Evolutionary conservation across 2,797 vertebrate genomes (phyloP).

Genomic region (Platyrinchus mystaceus): DNA sequence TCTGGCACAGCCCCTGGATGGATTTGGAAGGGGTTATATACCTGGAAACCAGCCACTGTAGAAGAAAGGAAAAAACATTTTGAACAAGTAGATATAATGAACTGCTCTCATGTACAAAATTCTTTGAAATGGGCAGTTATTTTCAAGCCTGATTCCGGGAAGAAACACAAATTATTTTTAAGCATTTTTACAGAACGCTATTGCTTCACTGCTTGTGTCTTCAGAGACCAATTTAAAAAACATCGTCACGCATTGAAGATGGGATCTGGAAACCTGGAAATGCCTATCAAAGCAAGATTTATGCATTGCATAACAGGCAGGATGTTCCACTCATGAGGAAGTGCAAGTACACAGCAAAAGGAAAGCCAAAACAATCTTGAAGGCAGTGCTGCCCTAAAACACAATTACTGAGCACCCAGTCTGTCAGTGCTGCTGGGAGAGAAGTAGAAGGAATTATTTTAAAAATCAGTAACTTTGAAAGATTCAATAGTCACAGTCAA

Average conservation of each 20-base stretch:
- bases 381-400: constrained; percentile 20
- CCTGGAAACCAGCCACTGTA: constrained; percentile 53
- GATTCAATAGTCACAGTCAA: not conserved
- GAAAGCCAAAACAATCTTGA: constrained; percentile 55
- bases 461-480: not conserved
- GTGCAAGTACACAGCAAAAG: constrained; percentile 54
- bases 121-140: constrained; percentile 40
- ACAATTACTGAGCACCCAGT: not conserved
- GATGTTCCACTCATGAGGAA: constrained; percentile 61
- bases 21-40: constrained; percentile 56
- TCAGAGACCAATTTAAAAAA: constrained; percentile 6
- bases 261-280: constrained; percentile 62
- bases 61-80: constrained; percentile 64
- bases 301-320: constrained; percentile 58
- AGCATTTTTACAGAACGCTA: constrained; percentile 21
- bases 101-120: constrained; percentile 18
- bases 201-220: constrained; percentile 24
- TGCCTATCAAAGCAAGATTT: constrained; percentile 68
- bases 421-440: not conserved
- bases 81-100: constrained; percentile 57
- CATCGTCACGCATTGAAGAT: not conserved
- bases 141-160: constrained; percentile 24
- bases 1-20: constrained; percentile 47
- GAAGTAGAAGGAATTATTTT: not conserved
- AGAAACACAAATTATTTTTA: constrained; percentile 12